Base-by-base conservation (phyloP, 2,888 invertebrate genomes). In the Cheilosia vernalis region DNA sequence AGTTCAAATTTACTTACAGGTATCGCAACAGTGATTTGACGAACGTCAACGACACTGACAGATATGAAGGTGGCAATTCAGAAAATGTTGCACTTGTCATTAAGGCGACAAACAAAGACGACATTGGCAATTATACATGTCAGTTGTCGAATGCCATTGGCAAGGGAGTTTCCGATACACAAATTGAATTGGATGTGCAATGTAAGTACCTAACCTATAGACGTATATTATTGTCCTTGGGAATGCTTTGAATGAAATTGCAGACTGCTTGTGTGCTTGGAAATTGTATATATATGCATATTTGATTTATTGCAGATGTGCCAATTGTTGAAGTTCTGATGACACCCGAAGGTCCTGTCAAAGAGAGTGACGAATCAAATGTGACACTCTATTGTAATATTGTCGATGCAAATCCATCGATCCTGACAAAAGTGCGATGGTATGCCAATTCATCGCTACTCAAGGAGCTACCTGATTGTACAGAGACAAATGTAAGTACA, bases 101-200 rank as follows among this genome's bases (percentile, higher is more conserved):
- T 88, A 94, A 94, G 89, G 95, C 96, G 88, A 95, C 97, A 0
- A 94, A 94, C 2, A 94, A 96, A 10, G 93, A 93, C 1, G 98
- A 98, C 91, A 95, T 96, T 92, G 98, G 98, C 64, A 95, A 95
- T 89, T 98, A 98, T 92, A 94, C 95, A 30, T 98, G 98, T 90
- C 93, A 95, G 82, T 94, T 98, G 58, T 94, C 94, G 87, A 98
- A 98, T 90, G 94, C 94, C 33, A 96, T 97, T 33, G 97, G 97
- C 5, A 94, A 94, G 60, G 95, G 95, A 10, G 94, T 94, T 87
- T 96, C 97, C 10, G 94, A 95, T n/a, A 95, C 95, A 47, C 94
- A 93, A 88, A 95, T 97, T 73, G 94, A 94, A 88, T 95, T 98
- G 67, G 95, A 96, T 90, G 96, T 98, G 9, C 93, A 95, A 83